phyloP scores from a whole-genome alignment of 2,113 vertebrate species.

The Stomatorhinus ivindoensis region DNA sequence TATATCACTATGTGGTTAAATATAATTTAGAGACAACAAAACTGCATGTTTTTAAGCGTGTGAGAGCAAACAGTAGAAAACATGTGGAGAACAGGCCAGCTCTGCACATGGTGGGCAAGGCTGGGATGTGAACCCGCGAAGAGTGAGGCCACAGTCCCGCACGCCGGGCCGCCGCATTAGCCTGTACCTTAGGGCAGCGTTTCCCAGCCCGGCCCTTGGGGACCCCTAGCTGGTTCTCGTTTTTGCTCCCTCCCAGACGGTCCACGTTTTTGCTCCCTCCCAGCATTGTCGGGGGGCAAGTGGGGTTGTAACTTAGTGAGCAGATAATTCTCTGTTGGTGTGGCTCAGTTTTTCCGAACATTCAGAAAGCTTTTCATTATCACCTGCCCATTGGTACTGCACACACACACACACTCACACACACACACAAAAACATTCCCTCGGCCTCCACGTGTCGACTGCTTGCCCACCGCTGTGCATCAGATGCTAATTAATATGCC shows the following conservation, averaged over 20 bases:
- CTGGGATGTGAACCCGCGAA: neutral
- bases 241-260: neutral
- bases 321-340: neutral
- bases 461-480: slow-evolving; percentile 26
- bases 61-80: neutral
- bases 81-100: neutral
- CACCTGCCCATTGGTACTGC: neutral
- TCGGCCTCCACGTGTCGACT: slow-evolving; percentile 27
- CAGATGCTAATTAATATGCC: slow-evolving; percentile 27
- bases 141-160: neutral
- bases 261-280: too few species aligned
- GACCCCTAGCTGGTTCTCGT: too few species aligned
- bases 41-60: neutral
- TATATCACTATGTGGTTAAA: neutral
- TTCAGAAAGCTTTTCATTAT: neutral
- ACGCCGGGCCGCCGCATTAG: neutral
- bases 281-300: too few species aligned
- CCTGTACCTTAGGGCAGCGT: neutral
- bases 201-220: neutral
- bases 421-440: neutral
- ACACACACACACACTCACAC: neutral
- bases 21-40: neutral
- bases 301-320: too few species aligned
- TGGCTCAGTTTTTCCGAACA: neutral
- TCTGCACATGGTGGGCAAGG: neutral